A percentile compares a stretch with the other conserved stretches of the same genome.
These are phyloP conservation scores for Macrosiphum euphorbiae DNA, from an alignment of 2,888 invertebrate genomes.

Conservation along the genomic window DNA sequence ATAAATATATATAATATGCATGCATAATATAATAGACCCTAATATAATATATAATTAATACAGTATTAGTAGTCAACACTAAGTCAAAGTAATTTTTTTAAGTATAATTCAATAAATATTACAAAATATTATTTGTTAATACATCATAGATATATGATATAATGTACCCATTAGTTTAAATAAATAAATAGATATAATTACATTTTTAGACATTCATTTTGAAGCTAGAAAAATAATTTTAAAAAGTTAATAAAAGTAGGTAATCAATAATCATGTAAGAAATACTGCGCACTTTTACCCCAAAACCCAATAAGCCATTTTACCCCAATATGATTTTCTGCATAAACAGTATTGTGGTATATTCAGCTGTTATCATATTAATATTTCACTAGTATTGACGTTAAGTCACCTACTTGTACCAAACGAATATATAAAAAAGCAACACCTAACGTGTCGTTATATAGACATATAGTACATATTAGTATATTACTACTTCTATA, in stretches of 20 bases:
- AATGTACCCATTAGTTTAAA: too few relatives aligned
- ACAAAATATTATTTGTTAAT: too few relatives aligned
- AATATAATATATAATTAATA: too few relatives aligned
- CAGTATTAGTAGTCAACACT: too few relatives aligned
- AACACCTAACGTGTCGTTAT: neutral
- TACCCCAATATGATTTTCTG: neutral
- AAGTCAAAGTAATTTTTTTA: too few relatives aligned
- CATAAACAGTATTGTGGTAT: neutral
- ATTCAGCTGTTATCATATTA: slow-evolving; percentile 15
- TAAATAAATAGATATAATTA: neutral
- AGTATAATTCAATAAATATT: too few relatives aligned
- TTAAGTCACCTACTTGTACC: neutral
- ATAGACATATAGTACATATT: too few relatives aligned
- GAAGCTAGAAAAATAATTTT: neutral
- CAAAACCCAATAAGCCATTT: neutral
- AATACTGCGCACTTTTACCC: slow-evolving; percentile 20
- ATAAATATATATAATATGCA: too few relatives aligned
- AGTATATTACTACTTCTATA: slow-evolving; percentile 19
- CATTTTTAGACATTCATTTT: neutral
- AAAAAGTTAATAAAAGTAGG: neutral
- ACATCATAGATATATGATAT: too few relatives aligned
- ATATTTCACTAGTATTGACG: neutral
- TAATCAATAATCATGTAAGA: neutral
- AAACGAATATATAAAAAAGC: slow-evolving; percentile 20
- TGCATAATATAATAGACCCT: too few relatives aligned